Base-by-base conservation (phyloP, 2,797 vertebrate genomes). In the Petrocephalus sullivani region DNA sequence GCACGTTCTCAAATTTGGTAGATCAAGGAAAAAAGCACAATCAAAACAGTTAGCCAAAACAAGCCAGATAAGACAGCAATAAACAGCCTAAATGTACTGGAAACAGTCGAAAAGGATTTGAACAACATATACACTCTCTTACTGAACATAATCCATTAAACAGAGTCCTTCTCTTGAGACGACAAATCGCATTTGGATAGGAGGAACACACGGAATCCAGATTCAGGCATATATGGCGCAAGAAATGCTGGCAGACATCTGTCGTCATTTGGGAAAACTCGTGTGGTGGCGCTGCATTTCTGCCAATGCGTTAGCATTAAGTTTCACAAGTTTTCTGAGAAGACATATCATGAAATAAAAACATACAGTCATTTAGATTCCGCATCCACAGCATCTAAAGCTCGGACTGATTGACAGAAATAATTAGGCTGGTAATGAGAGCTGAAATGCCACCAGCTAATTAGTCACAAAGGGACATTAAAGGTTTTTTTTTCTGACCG, bases 391-490 rank as follows among this genome's bases (percentile, higher is more conserved):
- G 56, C 78, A 60, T 90, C 56, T 51, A 71, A 87, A 84, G 46
- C 64, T 57, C 5, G 88, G 92, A 91, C 91, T 93, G 92, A 95
- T 94, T 89, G 93, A 94, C 92, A 92, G 91, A 92, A 93, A 92
- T 96, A 95, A 96, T 96, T 96, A 92, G 91, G 93, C 93, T 90
- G 91, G 93, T 93, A 95, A 93, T 94, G 90, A 93, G 87, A 96
- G 89, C 91, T 84, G 91, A 95, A 94, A 95, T 95, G 88, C 89
- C 95, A 95, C 91, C 89, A 92, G 91, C 92, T 97, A 97, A 96
- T 97, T 96, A 97, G 89, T 90, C 95, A 92, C 94, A 93, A 93
- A 94, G 94, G 94, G 92, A 97, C 95, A 95, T 91, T 90, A 94
- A 96, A 95, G 94, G 90, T 89, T 87, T 87, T 78, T 75, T 91